Evolutionary conservation across 2,113 vertebrate species (phyloP).

Genomic region (Taxidea taxus): DNA sequence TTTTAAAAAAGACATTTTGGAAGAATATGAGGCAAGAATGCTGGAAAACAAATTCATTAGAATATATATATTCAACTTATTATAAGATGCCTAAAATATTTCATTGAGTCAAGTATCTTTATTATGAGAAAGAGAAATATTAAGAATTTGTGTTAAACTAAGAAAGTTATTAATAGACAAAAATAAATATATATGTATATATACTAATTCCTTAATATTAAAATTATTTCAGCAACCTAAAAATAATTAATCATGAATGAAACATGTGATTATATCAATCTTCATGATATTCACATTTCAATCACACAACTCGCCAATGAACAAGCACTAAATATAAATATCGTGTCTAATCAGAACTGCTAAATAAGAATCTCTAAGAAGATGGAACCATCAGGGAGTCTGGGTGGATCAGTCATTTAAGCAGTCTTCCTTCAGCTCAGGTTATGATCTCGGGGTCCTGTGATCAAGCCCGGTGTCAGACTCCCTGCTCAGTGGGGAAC

Average conservation of each 20-base stretch:
- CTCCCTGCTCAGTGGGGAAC: background rate
- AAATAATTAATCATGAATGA: background rate
- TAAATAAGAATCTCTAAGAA: background rate
- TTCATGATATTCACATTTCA: background rate
- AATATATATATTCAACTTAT: background rate
- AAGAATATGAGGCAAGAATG: background rate
- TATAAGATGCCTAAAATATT: background rate
- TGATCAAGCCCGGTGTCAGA: background rate
- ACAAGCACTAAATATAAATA: background rate
- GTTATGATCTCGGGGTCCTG: background rate
- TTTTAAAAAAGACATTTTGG: background rate
- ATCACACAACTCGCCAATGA: background rate
- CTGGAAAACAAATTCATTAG: background rate
- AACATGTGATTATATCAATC: background rate
- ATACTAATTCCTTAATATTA: background rate
- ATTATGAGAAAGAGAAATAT: background rate
- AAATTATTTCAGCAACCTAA: background rate
- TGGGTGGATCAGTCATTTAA: background rate
- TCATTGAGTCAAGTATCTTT: background rate
- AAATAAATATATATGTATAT: background rate
- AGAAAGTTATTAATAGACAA: background rate
- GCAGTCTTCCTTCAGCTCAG: background rate
- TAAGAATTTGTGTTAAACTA: background rate
- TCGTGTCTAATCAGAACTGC: background rate
- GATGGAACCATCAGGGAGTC: background rate